Evolutionary conservation across 2,888 invertebrate species (phyloP).

Genomic region (Plebejus argus): DNA sequence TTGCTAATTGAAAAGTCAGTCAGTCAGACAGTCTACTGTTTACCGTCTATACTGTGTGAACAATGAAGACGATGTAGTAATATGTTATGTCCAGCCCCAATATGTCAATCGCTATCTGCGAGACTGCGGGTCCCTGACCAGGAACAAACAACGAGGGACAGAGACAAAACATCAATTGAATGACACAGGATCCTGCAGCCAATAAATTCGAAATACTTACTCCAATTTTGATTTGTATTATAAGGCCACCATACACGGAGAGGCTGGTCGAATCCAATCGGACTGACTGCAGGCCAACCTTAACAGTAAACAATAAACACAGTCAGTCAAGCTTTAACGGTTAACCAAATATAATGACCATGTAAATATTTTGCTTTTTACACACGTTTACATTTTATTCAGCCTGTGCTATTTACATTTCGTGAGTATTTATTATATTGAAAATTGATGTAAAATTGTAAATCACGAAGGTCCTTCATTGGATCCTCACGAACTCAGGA

Average conservation of each 20-base stretch:
- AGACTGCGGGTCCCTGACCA: constrained; percentile 22
- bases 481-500: neutral
- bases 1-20: no score
- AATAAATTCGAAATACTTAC: no score
- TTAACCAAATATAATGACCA: no score
- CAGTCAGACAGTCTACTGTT: neutral
- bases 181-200: neutral
- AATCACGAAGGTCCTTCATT: neutral
- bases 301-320: no score
- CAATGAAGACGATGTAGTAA: neutral
- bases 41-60: neutral
- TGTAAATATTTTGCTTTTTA: neutral
- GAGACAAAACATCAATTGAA: neutral
- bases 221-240: no score
- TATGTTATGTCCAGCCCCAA: neutral
- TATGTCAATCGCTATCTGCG: neutral
- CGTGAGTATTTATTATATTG: neutral
- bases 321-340: no score
- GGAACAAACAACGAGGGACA: neutral
- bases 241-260: no score
- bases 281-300: no score
- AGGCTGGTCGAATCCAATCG: no score
- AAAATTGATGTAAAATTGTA: neutral
- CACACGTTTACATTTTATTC: neutral
- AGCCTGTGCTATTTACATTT: neutral